Base-by-base conservation (phyloP, 2,797 vertebrate genomes). In the Artibeus lituratus region DNA sequence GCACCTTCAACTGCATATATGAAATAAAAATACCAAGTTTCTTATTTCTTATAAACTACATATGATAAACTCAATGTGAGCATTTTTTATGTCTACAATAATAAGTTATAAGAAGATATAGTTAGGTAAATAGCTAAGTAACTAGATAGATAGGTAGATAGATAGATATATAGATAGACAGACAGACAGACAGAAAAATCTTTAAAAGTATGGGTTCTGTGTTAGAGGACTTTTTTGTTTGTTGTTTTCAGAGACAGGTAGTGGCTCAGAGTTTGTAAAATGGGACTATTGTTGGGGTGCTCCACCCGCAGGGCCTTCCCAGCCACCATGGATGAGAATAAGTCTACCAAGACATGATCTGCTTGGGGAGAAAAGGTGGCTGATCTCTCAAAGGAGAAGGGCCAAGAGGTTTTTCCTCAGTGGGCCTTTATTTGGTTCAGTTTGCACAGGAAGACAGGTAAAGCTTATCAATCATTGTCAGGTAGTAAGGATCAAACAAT, bases 31-130 rank as follows among this genome's bases (percentile, higher is more conserved):
- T 62, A 10, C 15, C 19, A 85, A 16, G 12, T 65, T 80, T 82
- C 35, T 85, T 85, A 8, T 84, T 72, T 82, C 87, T 81, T 59
- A 21, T 92, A 44, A 92, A 87, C 53, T 69, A 32, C 21, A 65
- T 14, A 74, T 19, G 69, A 5, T 72, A 62, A 91, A 51, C 81
- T 83, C 16, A 74, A 0, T 78, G 7, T 87, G 35, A n/a, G 37
- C 7, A 81, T 94, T 29, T 44, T 88, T 2, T 14, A 24, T 29
- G 35, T 86, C 67, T 94, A 59, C 89, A 80, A 76, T 49, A 12
- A 57, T 22, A 84, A 90, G 29, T 37, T 88, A 4, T 92, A 92
- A 91, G 81, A 91, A 78, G 62, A 95, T 39, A 74, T 57, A 55
- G 47, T 21, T 44, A 44, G 44, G 44, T 44, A 44, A 44, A 70